phyloP scores from a whole-genome alignment of 2,888 invertebrate species.

The Mayetiola destructor region DNA sequence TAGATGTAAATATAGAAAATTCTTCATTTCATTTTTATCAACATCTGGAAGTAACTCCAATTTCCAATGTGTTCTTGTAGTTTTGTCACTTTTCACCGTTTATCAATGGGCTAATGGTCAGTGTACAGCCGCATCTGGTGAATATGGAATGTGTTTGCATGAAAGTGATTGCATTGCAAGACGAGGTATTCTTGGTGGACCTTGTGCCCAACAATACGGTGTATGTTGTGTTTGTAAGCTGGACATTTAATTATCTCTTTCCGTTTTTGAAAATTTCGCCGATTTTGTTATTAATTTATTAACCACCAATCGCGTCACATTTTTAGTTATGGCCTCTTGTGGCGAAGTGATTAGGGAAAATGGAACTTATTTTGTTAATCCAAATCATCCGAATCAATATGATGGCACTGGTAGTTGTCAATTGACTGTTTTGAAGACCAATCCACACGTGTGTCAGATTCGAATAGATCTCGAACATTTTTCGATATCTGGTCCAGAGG shows the following conservation, averaged over 20 bases:
- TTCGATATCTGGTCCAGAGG: not conserved
- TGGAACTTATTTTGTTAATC: constrained; percentile 74
- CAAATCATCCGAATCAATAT: constrained; percentile 57
- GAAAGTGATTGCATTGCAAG: constrained; percentile 51
- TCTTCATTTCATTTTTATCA: not conserved
- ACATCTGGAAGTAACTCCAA: not conserved
- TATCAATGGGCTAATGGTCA: constrained; percentile 63
- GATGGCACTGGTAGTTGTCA: constrained; percentile 76
- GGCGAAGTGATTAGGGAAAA: constrained; percentile 65
- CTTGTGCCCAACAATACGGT: constrained; percentile 49
- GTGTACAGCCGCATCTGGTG: constrained; percentile 60
- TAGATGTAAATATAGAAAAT: not conserved
- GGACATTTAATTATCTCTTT: constrained; percentile 4
- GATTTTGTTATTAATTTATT: not conserved
- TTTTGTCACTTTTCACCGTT: constrained; percentile 64
- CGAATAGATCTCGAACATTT: constrained; percentile 37
- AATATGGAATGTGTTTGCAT: constrained; percentile 68
- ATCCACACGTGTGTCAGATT: constrained; percentile 69
- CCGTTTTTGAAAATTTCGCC: too few species aligned
- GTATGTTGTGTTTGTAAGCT: constrained; percentile 33
- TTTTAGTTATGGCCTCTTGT: constrained; percentile 60
- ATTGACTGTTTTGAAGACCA: constrained; percentile 60
- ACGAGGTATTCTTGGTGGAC: constrained; percentile 60
- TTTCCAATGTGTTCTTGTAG: constrained; percentile 32
- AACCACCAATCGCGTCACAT: not conserved